Percentiles rank a stretch among this genome's conserved stretches.
phyloP scores from a whole-genome alignment of 2,113 vertebrate species.

The Rhinopomastus cyanomelas region DNA sequence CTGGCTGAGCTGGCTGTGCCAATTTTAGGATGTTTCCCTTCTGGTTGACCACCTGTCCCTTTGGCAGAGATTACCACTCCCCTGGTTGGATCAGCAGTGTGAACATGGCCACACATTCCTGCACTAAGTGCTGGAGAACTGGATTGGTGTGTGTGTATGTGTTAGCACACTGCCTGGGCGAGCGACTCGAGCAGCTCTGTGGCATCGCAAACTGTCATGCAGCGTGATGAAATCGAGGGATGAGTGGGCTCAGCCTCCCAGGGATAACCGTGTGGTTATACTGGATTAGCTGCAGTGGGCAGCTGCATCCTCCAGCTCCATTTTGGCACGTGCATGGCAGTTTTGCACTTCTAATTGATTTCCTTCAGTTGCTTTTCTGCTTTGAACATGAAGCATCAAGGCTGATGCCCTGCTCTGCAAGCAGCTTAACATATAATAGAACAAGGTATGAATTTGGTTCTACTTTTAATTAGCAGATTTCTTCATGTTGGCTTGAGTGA shows the following conservation, averaged over 20 bases:
- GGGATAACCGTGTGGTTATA: rapidly evolving
- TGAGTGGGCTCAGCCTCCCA: background rate
- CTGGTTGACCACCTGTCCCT: background rate
- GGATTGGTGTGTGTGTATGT: rapidly evolving
- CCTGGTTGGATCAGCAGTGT: rapidly evolving
- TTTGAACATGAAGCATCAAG: background rate
- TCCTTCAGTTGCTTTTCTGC: background rate
- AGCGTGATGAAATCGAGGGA: rapidly evolving
- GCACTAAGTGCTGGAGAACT: rapidly evolving
- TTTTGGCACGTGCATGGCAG: background rate
- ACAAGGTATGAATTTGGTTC: background rate
- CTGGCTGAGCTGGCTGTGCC: background rate
- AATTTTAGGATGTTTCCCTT: background rate
- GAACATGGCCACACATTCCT: rapidly evolving
- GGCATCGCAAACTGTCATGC: background rate
- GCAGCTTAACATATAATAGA: background rate
- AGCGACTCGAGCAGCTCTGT: background rate
- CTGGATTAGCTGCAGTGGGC: background rate
- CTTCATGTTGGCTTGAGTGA: background rate
- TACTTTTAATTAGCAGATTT: background rate
- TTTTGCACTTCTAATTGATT: conserved; percentile 27
- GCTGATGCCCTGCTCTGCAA: background rate
- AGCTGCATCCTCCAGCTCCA: background rate
- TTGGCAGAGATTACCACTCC: background rate
- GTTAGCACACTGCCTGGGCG: background rate